These are phyloP conservation scores for Ptychobarbus kaznakovi DNA, from an alignment of 2,797 vertebrate genomes.

Conservation along the genomic window DNA sequence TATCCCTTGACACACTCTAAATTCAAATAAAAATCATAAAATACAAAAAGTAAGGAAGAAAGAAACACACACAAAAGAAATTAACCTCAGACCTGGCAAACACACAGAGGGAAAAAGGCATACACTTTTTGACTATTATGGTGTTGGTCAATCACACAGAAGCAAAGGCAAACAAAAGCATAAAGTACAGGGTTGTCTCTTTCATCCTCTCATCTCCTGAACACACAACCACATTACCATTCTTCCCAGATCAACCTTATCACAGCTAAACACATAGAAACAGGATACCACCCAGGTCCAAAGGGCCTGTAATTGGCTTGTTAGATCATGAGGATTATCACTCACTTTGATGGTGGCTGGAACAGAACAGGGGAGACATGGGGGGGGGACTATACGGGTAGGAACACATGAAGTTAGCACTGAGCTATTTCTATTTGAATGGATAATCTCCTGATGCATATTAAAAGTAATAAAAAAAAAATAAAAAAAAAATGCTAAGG, in stretches of 20 bases:
- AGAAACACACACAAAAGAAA: neutral
- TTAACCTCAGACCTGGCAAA: neutral
- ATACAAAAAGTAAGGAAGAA: neutral
- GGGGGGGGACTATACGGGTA: neutral
- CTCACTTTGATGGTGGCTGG: constrained; percentile 22
- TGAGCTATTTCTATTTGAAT: neutral
- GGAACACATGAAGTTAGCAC: neutral
- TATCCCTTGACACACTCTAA: neutral
- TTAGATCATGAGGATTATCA: constrained; percentile 41
- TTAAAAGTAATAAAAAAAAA: neutral
- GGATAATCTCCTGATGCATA: neutral
- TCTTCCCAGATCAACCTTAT: constrained; percentile 69
- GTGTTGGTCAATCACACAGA: constrained; percentile 1
- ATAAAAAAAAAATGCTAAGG: neutral
- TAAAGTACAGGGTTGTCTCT: neutral
- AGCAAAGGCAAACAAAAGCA: neutral
- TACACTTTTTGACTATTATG: constrained; percentile 12
- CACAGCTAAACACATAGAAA: constrained; percentile 69
- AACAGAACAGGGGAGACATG: constrained; percentile 1
- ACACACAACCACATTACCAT: constrained; percentile 63
- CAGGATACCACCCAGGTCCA: constrained; percentile 11
- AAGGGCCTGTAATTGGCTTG: constrained; percentile 39
- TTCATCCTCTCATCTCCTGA: constrained; percentile 54
- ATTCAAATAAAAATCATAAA: neutral
- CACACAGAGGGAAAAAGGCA: neutral